Evolutionary conservation across 2,797 vertebrate species (phyloP).

Genomic region (Nothura maculosa): DNA sequence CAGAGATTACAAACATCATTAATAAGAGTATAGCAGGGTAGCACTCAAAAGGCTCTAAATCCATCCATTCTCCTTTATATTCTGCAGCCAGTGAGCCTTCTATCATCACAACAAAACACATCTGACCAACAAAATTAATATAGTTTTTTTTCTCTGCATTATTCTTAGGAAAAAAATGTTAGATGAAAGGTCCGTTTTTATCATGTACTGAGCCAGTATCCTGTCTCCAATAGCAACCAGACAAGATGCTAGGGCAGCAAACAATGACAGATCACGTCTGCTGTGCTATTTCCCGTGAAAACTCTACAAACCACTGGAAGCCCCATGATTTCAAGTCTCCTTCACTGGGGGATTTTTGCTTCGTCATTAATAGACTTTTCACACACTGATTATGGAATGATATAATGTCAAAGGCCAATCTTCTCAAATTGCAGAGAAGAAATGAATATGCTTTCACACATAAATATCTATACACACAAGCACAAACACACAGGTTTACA

Average conservation of each 20-base stretch:
- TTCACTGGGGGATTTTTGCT: not conserved
- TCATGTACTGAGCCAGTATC: not conserved
- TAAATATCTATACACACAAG: accelerated
- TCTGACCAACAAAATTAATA: not conserved
- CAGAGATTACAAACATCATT: not conserved
- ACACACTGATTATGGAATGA: not conserved
- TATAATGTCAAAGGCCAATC: not conserved
- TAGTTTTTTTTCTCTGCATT: not conserved
- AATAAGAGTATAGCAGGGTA: not conserved
- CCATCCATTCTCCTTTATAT: not conserved
- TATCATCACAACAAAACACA: not conserved
- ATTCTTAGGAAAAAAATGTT: not conserved
- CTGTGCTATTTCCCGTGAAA: not conserved
- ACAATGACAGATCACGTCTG: accelerated
- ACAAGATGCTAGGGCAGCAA: not conserved
- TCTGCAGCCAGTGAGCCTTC: not conserved
- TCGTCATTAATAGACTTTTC: not conserved
- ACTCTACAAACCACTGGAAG: not conserved
- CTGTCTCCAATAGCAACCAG: not conserved
- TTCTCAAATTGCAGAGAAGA: not conserved
- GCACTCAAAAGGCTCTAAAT: not conserved
- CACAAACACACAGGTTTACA: not conserved
- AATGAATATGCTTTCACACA: not conserved
- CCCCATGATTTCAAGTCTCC: not conserved
- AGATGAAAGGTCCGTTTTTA: not conserved